Base-by-base conservation (phyloP, 2,113 vertebrate genomes). In the Hippocampus comes region DNA sequence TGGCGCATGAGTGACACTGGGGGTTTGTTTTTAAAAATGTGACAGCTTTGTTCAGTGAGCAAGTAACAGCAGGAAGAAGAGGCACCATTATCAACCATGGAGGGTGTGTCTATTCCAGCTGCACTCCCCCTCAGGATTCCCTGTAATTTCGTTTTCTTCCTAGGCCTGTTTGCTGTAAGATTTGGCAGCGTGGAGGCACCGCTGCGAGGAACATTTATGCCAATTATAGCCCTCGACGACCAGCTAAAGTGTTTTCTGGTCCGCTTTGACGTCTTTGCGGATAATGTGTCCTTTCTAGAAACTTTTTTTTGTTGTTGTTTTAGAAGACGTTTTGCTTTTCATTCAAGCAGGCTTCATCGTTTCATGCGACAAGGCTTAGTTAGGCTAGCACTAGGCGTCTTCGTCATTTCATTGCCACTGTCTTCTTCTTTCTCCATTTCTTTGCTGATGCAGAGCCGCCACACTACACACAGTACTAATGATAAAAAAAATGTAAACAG, bases 101-200 rank as follows among this genome's bases (percentile, higher is more conserved):
- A 78, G 90, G 87, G 88, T 84, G 90, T 87, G 86, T 85, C 87
- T 78, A 14, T 63, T 87, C 81, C 88, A 89, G 84, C 84, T 87
- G 84, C 51, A 67, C 73, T 86, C 86, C 83, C 64, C 78, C 63
- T 4, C 23, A 85, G 71, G 85, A 87, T 79, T 89, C 82, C 85
- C 86, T 89, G 84, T 90, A 85, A 90, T 89, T 90, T 89, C 6
- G 79, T 82, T 85, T 84, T 79, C 77, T 75, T 84, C 78, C 20
- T 68, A 68, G 21, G 30, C 68, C 65, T 80, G 70, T 65, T 75
- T 3, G 2, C 75, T 4, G 11, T 21, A 68, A 25, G 64, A 74
- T 73, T 66, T 84, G 71, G 70, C 75, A 43, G 21, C 2, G 27
- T 9, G 12, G 56, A 72, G 60, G 72, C 74, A 43, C 57, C 27